Conservation (phyloP, 2,888 invertebrate genomes). For the Sphaeridia pumilis region DNA sequence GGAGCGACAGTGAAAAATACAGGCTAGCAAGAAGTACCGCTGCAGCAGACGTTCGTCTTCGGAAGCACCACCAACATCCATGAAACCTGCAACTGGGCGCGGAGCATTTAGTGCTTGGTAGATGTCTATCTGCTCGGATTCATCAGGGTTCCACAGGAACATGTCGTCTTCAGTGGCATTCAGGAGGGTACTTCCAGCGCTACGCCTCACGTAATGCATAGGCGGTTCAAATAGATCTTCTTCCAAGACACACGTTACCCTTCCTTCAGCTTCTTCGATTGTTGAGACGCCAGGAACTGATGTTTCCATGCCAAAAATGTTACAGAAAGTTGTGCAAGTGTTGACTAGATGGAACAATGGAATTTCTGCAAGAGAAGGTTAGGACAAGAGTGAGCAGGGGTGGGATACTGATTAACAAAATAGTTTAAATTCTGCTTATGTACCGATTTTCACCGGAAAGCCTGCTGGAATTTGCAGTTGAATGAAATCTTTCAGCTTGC, state of each 20-base stretch:
- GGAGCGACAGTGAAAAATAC: too few relatives aligned
- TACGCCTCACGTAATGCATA: constrained; percentile 49
- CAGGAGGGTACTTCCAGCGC: constrained; percentile 7
- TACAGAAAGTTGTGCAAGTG: constrained; percentile 92
- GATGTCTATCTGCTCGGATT: constrained; percentile 63
- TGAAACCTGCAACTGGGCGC: constrained; percentile 42
- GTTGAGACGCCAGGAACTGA: constrained; percentile 56
- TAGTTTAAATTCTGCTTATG: too few relatives aligned
- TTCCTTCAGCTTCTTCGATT: constrained; percentile 48
- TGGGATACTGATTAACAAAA: too few relatives aligned
- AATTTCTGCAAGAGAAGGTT: constrained; percentile 73
- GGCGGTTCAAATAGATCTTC: constrained; percentile 74
- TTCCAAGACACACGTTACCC: constrained; percentile 71
- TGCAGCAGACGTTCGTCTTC: constrained; percentile 75
- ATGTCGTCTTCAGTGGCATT: constrained; percentile 30
- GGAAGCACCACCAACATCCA: constrained; percentile 47
- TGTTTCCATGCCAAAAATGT: constrained; percentile 75
- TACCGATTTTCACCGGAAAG: constrained; percentile 92
- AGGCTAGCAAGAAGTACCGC: too few relatives aligned
- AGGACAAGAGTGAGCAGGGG: too few relatives aligned
- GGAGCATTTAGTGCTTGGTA: constrained; percentile 79
- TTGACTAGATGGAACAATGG: constrained; percentile 93
- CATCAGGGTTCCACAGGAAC: constrained; percentile 27
- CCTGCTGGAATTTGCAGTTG: constrained; percentile 95
- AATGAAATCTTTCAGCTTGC: constrained; percentile 93